Evolutionary conservation across 2,888 invertebrate genomes (phyloP).

Genomic region (Cyclophora albipunctata): DNA sequence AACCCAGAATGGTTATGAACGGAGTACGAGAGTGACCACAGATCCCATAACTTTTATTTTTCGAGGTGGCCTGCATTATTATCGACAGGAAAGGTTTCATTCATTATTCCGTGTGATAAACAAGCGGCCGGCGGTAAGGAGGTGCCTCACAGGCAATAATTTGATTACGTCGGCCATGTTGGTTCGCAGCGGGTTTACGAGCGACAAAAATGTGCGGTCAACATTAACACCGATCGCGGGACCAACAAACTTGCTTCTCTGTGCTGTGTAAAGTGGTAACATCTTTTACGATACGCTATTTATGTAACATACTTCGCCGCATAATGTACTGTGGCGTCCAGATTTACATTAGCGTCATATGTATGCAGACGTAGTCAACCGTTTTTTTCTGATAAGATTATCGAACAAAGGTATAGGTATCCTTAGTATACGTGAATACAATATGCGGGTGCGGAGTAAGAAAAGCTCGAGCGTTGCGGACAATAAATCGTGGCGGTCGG

Average conservation of each 20-base stretch:
- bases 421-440: slow-evolving; percentile 3
- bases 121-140: neutral
- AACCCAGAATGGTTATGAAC: too few species aligned
- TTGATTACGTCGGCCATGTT: slow-evolving; percentile 51
- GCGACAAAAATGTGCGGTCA: neutral
- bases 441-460: neutral
- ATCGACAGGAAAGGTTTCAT: slow-evolving; percentile 24
- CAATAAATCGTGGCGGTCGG: slow-evolving; percentile 16
- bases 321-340: too few species aligned
- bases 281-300: too few species aligned
- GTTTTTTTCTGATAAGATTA: too few species aligned
- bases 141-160: slow-evolving; percentile 21
- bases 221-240: too few species aligned
- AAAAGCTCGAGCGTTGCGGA: slow-evolving; percentile 8
- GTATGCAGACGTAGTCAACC: too few species aligned
- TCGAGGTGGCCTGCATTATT: slow-evolving; percentile 17
- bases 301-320: too few species aligned
- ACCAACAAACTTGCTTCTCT: too few species aligned
- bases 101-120: slow-evolving; percentile 20
- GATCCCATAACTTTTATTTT: too few species aligned
- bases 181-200: slow-evolving; percentile 27
- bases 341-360: too few species aligned
- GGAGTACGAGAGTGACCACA: too few species aligned
- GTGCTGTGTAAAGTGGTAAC: neutral
- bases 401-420: neutral